Base-by-base conservation (phyloP, 1,140 invertebrate species). In the Parasteatoda tepidariorum region DNA sequence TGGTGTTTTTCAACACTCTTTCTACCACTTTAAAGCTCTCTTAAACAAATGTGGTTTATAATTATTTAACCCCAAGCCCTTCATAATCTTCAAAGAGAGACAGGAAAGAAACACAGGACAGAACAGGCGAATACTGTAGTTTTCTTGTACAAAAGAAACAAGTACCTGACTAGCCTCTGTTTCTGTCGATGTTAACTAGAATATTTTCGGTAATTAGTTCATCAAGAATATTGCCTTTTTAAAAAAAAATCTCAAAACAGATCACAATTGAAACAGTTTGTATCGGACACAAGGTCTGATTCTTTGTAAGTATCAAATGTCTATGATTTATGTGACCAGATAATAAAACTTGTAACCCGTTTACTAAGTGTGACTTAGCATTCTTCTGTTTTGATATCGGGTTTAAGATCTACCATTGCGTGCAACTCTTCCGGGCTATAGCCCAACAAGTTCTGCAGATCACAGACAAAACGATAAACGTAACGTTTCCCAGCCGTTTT, bases 401-500 rank as follows among this genome's bases (percentile, higher is more conserved):
- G 95, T 90, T 97, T 97, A 88, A 97, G 92, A 90, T 97, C 96
- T 85, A 97, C 96, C 92, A 96, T 96, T 87, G 94, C 94, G 88
- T 97, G 95, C 86, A 97, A 90, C 88, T 97, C 94, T 89, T 97
- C 95, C 2, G 96, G 95, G 87, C 92, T 95, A 90, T 94, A 95
- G 94, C 96, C 95, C 87, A 97, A 91, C 86, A 97, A 91, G 89
- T 92, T 95, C 90, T 98, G 95, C 87, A 99, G 92, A 92, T 99
- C 97, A 90, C 97, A 99, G 26, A 98, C 97, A 90, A 99, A 98
- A 87, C 96, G 93, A 90, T 99, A 99, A 61, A 98, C 97, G 89
- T 98, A 99, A 88, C 97, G 94, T 88, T 99, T 99, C 85, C 97
- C 97, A 18, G 96, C 95, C 85, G 96, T 97, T 89, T 99, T 99